A percentile compares a stretch with the other conserved stretches of the same genome.
Evolutionary conservation across 1,140 invertebrate species (phyloP).

Genomic region (Drosophila littoralis): DNA sequence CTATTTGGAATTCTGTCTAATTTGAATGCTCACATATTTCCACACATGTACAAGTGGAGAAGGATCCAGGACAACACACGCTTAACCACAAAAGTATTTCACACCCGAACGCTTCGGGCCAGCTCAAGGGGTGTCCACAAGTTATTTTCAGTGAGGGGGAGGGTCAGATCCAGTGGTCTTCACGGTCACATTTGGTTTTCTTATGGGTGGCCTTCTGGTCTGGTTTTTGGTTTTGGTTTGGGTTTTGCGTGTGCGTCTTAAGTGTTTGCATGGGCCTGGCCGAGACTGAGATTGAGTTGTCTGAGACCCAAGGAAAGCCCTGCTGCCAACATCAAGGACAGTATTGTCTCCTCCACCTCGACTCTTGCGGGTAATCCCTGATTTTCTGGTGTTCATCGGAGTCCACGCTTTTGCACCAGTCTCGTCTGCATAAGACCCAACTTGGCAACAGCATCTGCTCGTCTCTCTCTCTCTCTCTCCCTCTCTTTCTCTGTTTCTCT

Average conservation of each 20-base stretch:
- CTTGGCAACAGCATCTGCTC: background rate
- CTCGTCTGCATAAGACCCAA: constrained; percentile 10
- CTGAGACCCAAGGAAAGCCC: constrained; percentile 16
- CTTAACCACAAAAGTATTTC: constrained; percentile 60
- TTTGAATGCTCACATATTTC: constrained; percentile 54
- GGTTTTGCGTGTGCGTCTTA: constrained; percentile 19
- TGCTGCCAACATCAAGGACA: constrained; percentile 27
- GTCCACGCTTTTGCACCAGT: constrained; percentile 13
- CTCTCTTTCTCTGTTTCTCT: background rate
- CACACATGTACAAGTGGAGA: constrained; percentile 1
- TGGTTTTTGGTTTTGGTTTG: constrained; percentile 9
- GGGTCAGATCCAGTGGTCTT: constrained; percentile 8
- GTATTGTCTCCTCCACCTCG: background rate
- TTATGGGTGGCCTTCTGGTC: background rate
- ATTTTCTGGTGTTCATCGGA: constrained; percentile 36
- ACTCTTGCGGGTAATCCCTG: constrained; percentile 36
- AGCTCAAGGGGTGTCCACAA: constrained; percentile 21
- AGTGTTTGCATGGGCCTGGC: constrained; percentile 7
- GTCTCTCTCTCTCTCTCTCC: background rate
- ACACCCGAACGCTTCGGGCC: constrained; percentile 35
- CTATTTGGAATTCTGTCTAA: constrained; percentile 43
- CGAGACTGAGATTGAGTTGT: constrained; percentile 12
- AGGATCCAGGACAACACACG: constrained; percentile 30
- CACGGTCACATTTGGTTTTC: constrained; percentile 7
- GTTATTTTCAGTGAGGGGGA: background rate